Percentiles rank a stretch among this genome's conserved stretches.
Conservation (phyloP, 2,888 invertebrate genomes). For the Eudemis profundana region DNA sequence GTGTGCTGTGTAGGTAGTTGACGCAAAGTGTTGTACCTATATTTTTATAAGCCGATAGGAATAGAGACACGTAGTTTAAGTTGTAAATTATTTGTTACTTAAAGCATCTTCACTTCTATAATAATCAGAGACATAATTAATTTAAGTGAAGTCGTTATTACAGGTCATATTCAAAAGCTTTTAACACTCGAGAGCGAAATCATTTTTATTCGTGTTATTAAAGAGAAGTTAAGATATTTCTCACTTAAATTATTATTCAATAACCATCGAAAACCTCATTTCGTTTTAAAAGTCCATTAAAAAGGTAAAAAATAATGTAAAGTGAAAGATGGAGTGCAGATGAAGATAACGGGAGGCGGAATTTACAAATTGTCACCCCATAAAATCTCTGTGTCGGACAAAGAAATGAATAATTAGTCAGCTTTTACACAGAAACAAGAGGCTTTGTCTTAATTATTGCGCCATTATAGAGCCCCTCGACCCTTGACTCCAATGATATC, state of each 20-base stretch:
- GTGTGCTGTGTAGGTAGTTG: background rate
- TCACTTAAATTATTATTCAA: conserved; percentile 42
- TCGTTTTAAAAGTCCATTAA: conserved; percentile 42
- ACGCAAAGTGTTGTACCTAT: conserved; percentile 15
- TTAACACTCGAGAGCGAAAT: conserved; percentile 3
- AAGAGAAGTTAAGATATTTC: conserved; percentile 35
- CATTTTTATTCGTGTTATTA: conserved; percentile 20
- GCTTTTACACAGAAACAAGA: conserved; percentile 73
- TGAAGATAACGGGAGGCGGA: conserved; percentile 45
- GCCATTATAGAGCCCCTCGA: conserved; percentile 79
- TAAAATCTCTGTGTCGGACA: conserved; percentile 71
- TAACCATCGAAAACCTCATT: conserved; percentile 37
- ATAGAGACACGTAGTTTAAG: conserved; percentile 11
- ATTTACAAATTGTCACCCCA: conserved; percentile 73
- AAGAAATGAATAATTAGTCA: conserved; percentile 78
- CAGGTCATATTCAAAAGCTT: background rate
- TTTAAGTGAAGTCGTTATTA: background rate
- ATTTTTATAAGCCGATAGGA: conserved; percentile 17
- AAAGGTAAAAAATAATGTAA: conserved; percentile 38
- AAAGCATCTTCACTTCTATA: background rate
- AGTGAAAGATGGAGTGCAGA: conserved; percentile 41
- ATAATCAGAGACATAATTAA: background rate
- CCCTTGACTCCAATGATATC: conserved; percentile 68
- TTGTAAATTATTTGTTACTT: conserved; percentile 8
- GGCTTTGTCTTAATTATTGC: conserved; percentile 82